Base-by-base conservation (phyloP, 1,140 invertebrate genomes). In the Drosophila parabipectinata region DNA sequence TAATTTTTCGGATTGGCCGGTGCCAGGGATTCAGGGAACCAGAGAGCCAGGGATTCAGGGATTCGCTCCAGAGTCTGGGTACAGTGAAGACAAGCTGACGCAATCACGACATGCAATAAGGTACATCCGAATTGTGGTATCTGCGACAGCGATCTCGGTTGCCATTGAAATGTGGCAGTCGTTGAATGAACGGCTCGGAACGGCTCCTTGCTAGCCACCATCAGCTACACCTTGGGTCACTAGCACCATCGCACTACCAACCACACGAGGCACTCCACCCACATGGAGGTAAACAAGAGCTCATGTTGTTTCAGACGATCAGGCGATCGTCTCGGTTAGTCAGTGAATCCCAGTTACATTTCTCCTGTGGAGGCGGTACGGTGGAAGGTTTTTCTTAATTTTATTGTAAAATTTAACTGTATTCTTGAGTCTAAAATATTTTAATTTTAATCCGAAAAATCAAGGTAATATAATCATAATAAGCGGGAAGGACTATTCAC, bases 51-150 rank as follows among this genome's bases (percentile, higher is more conserved):
- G 10, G 10, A 37, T 10, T 10, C 10, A 37, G 34, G 75, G 72
- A 82, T 52, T 53, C 58, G 62, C 67, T 62, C 53, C 57, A 64
- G 72, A 73, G 34, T 12, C 34, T 7, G 18, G 18, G 44, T 44
- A 18, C 72, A 80, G 30, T 30, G 63, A 32, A 41, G 74, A 83
- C 79, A 82, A 83, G 83, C 80, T 84, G 80, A 84, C 80, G 84
- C 80, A 85, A 85, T 84, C 80, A 84, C 80, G 80, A 84, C 80
- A 84, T 85, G 80, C 80, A 85, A 76, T 80, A 84, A 80, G 80
- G 79, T 85, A 85, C 81, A 84, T 84, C 81, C 80, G 61, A 85
- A 80, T 79, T 79, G 77, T 58, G 66, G 55, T 79, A 84, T 84
- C 80, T 68, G 54, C 41, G 60, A 85, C 80, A 80, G 66, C 72